Conservation (phyloP, 2,113 vertebrate species). For the Poeciliopsis turrubarensis region DNA sequence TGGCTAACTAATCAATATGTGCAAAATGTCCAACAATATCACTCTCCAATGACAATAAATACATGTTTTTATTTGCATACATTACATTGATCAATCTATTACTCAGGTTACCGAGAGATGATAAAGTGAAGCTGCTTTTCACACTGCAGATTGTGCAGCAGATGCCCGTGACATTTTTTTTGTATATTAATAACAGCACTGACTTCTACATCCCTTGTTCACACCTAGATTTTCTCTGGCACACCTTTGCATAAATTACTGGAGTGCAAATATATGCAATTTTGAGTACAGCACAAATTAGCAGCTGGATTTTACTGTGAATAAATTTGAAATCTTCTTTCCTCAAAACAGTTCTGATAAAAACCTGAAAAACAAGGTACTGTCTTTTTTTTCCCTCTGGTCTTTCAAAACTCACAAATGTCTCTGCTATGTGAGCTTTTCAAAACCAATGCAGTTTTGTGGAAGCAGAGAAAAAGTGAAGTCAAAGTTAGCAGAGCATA, state of each 20-base stretch:
- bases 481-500: background rate
- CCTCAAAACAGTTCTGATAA: too few species aligned
- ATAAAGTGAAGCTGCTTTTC: background rate
- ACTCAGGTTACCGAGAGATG: background rate
- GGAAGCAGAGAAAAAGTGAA: too few species aligned
- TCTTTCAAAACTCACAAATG: background rate
- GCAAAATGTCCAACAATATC: background rate
- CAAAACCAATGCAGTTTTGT: background rate
- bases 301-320: background rate
- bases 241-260: background rate
- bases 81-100: background rate
- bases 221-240: background rate
- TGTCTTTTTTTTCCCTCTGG: background rate
- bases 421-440: background rate
- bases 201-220: background rate
- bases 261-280: background rate
- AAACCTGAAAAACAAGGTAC: background rate
- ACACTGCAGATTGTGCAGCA: background rate
- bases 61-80: background rate
- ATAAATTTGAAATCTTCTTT: background rate
- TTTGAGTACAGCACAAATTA: background rate
- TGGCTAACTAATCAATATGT: background rate
- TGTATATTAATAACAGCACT: background rate
- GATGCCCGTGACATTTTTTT: background rate
- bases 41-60: too few species aligned